These are phyloP conservation scores for Hirundichthys speculiger DNA, from an alignment of 2,113 vertebrate species.

Conservation along the genomic window DNA sequence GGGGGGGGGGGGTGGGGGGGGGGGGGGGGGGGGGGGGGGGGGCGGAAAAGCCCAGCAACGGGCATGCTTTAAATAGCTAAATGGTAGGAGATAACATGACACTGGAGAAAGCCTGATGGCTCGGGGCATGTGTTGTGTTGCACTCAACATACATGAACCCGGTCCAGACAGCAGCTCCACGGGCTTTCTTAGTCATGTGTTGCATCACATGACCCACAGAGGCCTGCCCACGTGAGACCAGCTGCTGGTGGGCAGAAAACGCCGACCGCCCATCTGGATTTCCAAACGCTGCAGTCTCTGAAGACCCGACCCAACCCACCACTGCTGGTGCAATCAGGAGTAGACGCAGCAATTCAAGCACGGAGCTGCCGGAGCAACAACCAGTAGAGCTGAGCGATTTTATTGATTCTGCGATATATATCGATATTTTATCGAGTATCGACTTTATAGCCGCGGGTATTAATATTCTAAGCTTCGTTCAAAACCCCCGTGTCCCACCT, in stretches of 20 bases:
- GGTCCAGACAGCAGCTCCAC: constrained; percentile 46
- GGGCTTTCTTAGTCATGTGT: constrained; percentile 42
- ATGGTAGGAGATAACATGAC: constrained; percentile 59
- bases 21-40: neutral
- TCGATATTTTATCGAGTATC: too few relatives aligned
- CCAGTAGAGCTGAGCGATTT: too few relatives aligned
- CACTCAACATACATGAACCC: constrained; percentile 32
- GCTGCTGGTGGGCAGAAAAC: constrained; percentile 15
- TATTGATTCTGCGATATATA: too few relatives aligned
- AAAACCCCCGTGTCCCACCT: too few relatives aligned
- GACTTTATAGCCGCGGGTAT: too few relatives aligned
- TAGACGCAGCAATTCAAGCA: too few relatives aligned
- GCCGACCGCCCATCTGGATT: neutral
- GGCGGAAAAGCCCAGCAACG: constrained; percentile 73
- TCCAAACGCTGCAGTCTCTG: neutral
- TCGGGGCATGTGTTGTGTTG: constrained; percentile 54
- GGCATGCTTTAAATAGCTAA: constrained; percentile 72
- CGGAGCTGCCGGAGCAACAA: too few relatives aligned
- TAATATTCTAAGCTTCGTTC: too few relatives aligned
- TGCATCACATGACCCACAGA: constrained; percentile 48
- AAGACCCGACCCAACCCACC: too few relatives aligned
- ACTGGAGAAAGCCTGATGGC: constrained; percentile 57
- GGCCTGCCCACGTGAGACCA: neutral
- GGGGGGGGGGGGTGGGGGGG: neutral
- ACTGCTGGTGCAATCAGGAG: too few relatives aligned